These are phyloP conservation scores for Epsilonema sp. DNA, from an alignment of 2,888 invertebrate species.

Conservation along the genomic window DNA sequence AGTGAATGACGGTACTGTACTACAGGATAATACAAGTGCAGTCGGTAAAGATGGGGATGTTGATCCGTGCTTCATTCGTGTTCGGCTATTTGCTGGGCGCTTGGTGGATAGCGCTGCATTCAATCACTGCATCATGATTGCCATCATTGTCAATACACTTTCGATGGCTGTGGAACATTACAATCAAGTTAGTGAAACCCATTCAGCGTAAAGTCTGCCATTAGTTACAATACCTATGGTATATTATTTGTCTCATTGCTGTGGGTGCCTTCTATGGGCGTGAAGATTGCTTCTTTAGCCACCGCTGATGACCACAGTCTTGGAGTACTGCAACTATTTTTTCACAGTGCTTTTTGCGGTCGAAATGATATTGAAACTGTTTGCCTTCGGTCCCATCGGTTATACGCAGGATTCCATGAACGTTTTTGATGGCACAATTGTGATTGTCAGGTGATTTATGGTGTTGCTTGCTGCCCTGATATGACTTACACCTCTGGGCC, in stretches of 20 bases:
- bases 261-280: no score
- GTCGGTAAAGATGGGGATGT: no score
- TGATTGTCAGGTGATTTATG: slow-evolving; percentile 60
- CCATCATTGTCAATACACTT: not conserved
- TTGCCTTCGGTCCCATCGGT: slow-evolving; percentile 77
- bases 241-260: no score
- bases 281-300: not conserved
- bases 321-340: slow-evolving; percentile 83
- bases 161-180: not conserved
- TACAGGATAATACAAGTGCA: no score
- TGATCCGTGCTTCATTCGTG: no score
- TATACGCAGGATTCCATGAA: slow-evolving; percentile 93
- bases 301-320: slow-evolving; percentile 50
- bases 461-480: no score
- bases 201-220: no score
- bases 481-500: no score
- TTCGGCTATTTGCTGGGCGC: no score
- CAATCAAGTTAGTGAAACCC: not conserved
- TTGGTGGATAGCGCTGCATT: no score
- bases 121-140: not conserved
- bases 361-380: slow-evolving; percentile 81
- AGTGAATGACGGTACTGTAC: no score
- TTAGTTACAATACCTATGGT: no score
- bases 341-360: slow-evolving; percentile 85
- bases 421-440: slow-evolving; percentile 89